Evolutionary conservation across 2,888 invertebrate species (phyloP).

Genomic region (Tryphoninae sp.): DNA sequence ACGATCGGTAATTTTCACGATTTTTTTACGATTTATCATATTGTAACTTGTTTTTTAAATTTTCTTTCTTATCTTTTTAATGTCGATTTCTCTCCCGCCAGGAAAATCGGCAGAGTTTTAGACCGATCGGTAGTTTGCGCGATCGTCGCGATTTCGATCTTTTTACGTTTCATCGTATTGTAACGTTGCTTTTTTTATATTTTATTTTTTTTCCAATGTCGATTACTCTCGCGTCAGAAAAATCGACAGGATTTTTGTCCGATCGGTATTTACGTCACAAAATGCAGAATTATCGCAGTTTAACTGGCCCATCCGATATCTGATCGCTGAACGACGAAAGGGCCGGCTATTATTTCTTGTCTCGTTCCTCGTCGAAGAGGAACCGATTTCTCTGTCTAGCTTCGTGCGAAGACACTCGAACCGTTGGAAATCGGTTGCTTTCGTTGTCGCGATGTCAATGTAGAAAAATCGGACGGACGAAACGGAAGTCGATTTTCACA

Average conservation of each 20-base stretch:
- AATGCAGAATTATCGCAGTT: conserved; percentile 62
- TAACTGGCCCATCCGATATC: conserved; percentile 60
- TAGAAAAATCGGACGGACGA: conserved; percentile 30
- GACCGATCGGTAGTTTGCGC: background rate
- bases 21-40: too few relatives aligned
- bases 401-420: conserved; percentile 24
- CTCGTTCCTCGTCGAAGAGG: conserved; percentile 55
- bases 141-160: too few relatives aligned
- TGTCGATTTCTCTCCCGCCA: too few relatives aligned
- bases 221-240: background rate
- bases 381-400: conserved; percentile 21
- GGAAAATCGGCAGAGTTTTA: background rate
- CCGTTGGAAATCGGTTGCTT: conserved; percentile 64
- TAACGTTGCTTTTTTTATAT: background rate
- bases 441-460: conserved; percentile 60
- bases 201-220: background rate
- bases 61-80: background rate
- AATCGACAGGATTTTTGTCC: background rate
- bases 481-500: conserved; percentile 58
- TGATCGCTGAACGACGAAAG: conserved; percentile 58
- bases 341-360: conserved; percentile 62
- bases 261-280: background rate
- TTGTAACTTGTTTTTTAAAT: background rate
- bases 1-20: too few relatives aligned
- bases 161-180: background rate